Base-by-base conservation (phyloP, 1,140 invertebrate species). In the Heterodera carotae region DNA sequence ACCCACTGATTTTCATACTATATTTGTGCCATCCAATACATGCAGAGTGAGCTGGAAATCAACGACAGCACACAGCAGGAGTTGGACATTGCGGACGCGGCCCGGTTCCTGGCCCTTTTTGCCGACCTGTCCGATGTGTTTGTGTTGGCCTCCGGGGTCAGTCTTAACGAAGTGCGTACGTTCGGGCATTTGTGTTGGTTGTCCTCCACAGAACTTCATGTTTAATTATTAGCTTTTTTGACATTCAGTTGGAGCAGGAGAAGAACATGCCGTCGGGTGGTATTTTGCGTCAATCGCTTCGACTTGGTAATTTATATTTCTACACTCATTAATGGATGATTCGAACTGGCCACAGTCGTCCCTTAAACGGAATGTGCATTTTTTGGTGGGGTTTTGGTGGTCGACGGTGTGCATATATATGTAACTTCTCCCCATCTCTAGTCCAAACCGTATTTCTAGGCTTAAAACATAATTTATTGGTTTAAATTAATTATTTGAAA, bases 191-290 rank as follows among this genome's bases (percentile, higher is more conserved):
- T 56, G 5, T n/a, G n/a, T n/a, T n/a, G n/a, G n/a, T n/a, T n/a
- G n/a, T n/a, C n/a, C n/a, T n/a, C n/a, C n/a, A n/a, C n/a, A n/a
- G n/a, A n/a, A n/a, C n/a, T 53, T 53, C 12, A 18, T 53, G 48
- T 53, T 18, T 12, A 22, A 53, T 39, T 39, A 6, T 43, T 5
- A 22, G 12, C 22, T 22, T 56, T 22, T 22, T 22, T 0, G 15
- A 25, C 0, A 22, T 56, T 56, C 18, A 56, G 89, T 89, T 99
- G 43, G 97, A 99, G 89, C 94, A 95, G 0, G 97, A 99, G 88
- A 99, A 99, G 89, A 99, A 98, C 87, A 98, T 99, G 72, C 96
- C 96, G n/a, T 94, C 93, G 85, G 97, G 97, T 34, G 97, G 96
- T 59, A 99, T 99, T 80, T 89, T 99, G 18, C 89, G 97, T 77